Percentiles rank a stretch among this genome's conserved stretches.
Evolutionary conservation across 2,113 vertebrate species (phyloP).

Genomic region (Platycercus adscitus): DNA sequence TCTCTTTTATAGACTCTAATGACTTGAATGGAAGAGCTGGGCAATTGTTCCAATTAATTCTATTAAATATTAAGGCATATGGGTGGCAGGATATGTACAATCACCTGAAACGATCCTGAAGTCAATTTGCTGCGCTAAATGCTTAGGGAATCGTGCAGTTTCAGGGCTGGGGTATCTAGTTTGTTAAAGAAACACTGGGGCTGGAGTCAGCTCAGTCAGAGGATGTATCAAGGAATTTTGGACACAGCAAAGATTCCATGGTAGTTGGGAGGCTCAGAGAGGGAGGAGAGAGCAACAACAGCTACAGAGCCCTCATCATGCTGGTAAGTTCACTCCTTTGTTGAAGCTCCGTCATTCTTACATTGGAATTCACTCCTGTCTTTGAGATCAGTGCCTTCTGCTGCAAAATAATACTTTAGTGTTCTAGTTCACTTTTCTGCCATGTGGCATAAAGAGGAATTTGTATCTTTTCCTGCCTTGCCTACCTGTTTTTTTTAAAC

Average conservation of each 20-base stretch:
- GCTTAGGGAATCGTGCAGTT: background rate
- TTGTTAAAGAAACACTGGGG: background rate
- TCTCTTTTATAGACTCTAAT: conserved; percentile 31
- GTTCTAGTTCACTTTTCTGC: background rate
- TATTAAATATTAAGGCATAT: background rate
- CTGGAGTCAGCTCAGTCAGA: background rate
- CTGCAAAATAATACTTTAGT: background rate
- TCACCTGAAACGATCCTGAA: background rate
- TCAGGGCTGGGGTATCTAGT: background rate
- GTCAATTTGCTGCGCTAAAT: background rate
- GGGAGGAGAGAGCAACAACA: background rate
- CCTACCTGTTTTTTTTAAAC: background rate
- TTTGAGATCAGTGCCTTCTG: background rate
- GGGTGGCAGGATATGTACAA: background rate
- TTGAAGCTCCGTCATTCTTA: background rate
- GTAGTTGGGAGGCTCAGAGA: fast-evolving
- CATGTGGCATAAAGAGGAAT: background rate
- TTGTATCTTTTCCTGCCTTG: background rate
- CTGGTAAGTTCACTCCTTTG: background rate
- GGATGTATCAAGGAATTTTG: background rate
- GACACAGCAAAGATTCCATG: fast-evolving
- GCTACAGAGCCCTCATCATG: fast-evolving
- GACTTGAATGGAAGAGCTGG: background rate
- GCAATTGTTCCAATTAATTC: conserved; percentile 49
- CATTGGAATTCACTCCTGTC: background rate